Conservation (phyloP, 1,140 invertebrate genomes). For the Ladona fulva region DNA sequence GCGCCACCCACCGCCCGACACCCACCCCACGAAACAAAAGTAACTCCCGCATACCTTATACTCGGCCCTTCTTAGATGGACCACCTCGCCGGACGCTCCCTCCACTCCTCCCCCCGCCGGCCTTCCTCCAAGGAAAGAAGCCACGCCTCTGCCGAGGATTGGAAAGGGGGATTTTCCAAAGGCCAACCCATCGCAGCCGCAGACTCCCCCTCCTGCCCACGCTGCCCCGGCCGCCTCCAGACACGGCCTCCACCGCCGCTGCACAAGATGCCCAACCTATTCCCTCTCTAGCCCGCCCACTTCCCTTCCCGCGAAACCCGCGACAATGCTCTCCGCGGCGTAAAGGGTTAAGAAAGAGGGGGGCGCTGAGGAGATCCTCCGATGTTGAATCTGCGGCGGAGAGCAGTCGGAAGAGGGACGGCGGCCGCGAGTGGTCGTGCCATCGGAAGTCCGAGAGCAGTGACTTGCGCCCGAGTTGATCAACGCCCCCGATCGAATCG, state of each 20-base stretch:
- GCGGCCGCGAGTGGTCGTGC: neutral
- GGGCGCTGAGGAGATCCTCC: neutral
- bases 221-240: neutral
- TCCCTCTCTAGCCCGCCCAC: neutral
- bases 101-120: neutral
- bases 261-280: neutral
- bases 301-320: neutral
- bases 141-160: conserved; percentile 1
- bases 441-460: neutral
- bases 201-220: neutral
- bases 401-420: neutral
- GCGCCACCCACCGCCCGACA: neutral
- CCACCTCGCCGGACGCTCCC: neutral
- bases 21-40: neutral
- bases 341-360: neutral
- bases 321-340: neutral
- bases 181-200: neutral
- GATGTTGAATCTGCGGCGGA: too few species aligned
- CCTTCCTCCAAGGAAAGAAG: neutral
- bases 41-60: conserved; percentile 1
- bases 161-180: conserved; percentile 4
- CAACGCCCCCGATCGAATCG: neutral
- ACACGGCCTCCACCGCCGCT: neutral
- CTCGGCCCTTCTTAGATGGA: neutral
- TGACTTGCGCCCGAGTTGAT: neutral